Evolutionary conservation across 1,140 invertebrate species (phyloP).

Genomic region (Lucilia cuprina): DNA sequence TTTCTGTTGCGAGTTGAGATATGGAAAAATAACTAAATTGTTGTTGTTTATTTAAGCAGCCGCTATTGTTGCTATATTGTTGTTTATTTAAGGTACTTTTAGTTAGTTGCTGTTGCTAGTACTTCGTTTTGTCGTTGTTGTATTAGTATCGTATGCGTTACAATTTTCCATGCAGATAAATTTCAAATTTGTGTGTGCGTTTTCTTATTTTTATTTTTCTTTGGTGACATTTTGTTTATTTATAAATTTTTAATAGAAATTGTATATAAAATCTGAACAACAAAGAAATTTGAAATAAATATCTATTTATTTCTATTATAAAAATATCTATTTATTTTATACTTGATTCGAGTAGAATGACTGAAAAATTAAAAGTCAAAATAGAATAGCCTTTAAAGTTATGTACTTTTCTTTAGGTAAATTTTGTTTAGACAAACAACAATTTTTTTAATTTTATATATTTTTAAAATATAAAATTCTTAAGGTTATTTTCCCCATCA

Average conservation of each 20-base stretch:
- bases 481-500: not conserved
- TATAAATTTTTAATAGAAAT: not conserved
- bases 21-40: not conserved
- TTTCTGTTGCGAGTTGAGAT: not conserved
- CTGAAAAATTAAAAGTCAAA: not conserved
- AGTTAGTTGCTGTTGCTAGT: not conserved
- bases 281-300: not conserved
- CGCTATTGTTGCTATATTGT: not conserved
- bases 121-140: not conserved
- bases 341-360: not conserved
- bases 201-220: not conserved
- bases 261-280: not conserved
- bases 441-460: no score
- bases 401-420: not conserved
- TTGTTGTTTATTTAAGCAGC: not conserved
- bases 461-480: not conserved
- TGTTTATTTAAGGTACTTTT: not conserved
- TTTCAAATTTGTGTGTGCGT: slow-evolving; percentile 1
- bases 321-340: no score
- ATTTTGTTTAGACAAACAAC: not conserved
- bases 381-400: not conserved
- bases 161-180: slow-evolving; percentile 26
- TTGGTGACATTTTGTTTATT: slow-evolving; percentile 29
- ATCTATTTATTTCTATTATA: no score
- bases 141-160: slow-evolving; percentile 8